These are phyloP conservation scores for Cordylochernes scorpioides DNA, from an alignment of 2,888 invertebrate genomes.

Conservation along the genomic window DNA sequence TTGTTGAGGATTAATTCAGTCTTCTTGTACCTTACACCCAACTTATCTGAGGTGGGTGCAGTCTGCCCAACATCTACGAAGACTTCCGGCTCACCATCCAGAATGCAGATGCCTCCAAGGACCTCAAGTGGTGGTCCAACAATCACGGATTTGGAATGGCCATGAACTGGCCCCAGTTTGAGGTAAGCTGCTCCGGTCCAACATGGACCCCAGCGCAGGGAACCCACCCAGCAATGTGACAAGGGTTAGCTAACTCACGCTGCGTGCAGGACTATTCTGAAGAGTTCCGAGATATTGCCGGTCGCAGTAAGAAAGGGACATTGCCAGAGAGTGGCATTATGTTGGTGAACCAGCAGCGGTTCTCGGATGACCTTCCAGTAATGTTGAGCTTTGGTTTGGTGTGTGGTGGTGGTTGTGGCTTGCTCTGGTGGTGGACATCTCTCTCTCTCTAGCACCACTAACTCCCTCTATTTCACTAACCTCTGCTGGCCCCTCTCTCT, in stretches of 20 bases:
- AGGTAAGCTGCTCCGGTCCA: constrained; percentile 43
- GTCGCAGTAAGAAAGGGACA: constrained; percentile 52
- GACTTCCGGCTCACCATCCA: constrained; percentile 81
- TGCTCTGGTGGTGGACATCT: too few species aligned
- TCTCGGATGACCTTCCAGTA: constrained; percentile 80
- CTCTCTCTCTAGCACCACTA: too few species aligned
- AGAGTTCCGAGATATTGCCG: constrained; percentile 68
- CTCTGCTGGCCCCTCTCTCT: too few species aligned
- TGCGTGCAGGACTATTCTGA: constrained; percentile 62
- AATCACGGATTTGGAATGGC: constrained; percentile 95
- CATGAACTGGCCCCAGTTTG: constrained; percentile 97
- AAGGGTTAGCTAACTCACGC: too few species aligned
- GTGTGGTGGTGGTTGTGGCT: not conserved
- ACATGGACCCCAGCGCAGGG: too few species aligned
- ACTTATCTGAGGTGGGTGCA: constrained; percentile 38
- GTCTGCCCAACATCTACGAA: constrained; percentile 86
- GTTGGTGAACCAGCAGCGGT: constrained; percentile 76
- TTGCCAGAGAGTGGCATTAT: constrained; percentile 73
- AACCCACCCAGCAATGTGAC: too few species aligned
- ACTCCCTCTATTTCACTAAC: too few species aligned
- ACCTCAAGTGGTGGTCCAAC: constrained; percentile 95
- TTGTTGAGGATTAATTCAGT: too few species aligned
- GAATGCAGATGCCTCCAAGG: constrained; percentile 78
- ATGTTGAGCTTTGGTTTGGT: constrained; percentile 19
- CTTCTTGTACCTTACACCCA: too few species aligned